Evolutionary conservation across 2,797 vertebrate genomes (phyloP).

Genomic region (Myiothlypis coronata): DNA sequence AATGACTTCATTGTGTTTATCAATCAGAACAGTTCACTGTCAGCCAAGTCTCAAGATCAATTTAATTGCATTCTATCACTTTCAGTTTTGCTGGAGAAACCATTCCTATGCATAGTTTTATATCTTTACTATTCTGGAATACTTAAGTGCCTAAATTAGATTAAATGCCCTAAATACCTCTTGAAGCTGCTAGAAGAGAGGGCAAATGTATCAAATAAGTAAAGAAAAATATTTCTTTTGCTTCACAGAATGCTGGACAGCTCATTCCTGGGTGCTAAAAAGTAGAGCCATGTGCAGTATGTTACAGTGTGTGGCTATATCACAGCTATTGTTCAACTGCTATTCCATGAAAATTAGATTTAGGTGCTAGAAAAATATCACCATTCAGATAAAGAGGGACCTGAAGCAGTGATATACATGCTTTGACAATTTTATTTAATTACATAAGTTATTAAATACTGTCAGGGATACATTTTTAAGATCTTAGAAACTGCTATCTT

Average conservation of each 20-base stretch:
- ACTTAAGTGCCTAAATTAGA: neutral
- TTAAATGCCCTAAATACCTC: neutral
- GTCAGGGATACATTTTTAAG: constrained; percentile 40
- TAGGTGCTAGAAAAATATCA: neutral
- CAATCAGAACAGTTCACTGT: neutral
- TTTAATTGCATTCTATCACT: neutral
- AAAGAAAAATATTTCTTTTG: neutral
- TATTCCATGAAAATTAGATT: neutral
- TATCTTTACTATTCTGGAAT: constrained; percentile 3
- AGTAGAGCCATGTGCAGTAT: neutral
- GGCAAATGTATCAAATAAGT: neutral
- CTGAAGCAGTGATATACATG: neutral
- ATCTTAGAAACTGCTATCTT: constrained; percentile 55
- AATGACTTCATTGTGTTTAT: neutral
- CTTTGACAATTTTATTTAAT: neutral
- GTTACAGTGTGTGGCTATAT: neutral
- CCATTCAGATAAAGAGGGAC: neutral
- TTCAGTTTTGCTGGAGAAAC: neutral
- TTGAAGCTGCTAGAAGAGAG: neutral
- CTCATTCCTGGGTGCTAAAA: neutral
- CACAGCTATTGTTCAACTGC: neutral
- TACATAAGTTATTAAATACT: neutral
- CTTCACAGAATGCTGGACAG: neutral
- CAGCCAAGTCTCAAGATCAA: neutral
- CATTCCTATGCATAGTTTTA: neutral